A percentile compares a stretch with the other conserved stretches of the same genome.
These are phyloP conservation scores for Kuschelorhynchus macadamiae DNA, from an alignment of 2,888 invertebrate species.

Conservation along the genomic window DNA sequence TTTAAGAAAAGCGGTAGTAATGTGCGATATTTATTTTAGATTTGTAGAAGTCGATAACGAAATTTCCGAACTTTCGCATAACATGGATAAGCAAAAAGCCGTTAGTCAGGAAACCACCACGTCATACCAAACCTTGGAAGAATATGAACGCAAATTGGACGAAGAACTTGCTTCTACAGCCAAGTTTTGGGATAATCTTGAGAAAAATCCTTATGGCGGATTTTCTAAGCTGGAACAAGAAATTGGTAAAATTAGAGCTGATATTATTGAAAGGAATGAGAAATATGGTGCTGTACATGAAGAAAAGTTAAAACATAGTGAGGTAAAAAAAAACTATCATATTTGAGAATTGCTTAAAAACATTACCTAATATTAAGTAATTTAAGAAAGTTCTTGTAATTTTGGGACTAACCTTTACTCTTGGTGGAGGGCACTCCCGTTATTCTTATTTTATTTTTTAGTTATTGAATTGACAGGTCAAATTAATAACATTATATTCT, in stretches of 20 bases:
- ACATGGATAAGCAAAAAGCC: neutral
- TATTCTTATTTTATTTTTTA: no score
- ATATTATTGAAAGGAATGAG: constrained; percentile 9
- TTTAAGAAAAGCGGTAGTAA: no score
- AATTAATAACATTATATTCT: no score
- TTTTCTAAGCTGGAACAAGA: constrained; percentile 13
- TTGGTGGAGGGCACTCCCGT: no score
- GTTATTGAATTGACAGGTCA: no score
- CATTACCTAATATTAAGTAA: no score
- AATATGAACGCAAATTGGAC: constrained; percentile 18
- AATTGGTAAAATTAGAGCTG: constrained; percentile 12
- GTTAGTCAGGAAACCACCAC: neutral
- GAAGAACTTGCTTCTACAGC: constrained; percentile 10
- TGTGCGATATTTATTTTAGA: no score
- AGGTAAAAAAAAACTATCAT: no score
- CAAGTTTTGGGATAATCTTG: constrained; percentile 9
- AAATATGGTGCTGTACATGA: constrained; percentile 4
- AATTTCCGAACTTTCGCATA: neutral
- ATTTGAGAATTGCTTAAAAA: no score
- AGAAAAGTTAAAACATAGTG: neutral
- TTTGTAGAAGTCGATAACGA: constrained; percentile 1
- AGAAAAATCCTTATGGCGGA: neutral
- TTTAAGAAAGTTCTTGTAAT: no score
- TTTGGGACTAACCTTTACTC: no score
- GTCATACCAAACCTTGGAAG: constrained; percentile 7